Evolutionary conservation across 1,140 invertebrate genomes (phyloP), one percentile per base, ranked within the genome.

Genomic region (Caenorhabditis remanei): DNA sequence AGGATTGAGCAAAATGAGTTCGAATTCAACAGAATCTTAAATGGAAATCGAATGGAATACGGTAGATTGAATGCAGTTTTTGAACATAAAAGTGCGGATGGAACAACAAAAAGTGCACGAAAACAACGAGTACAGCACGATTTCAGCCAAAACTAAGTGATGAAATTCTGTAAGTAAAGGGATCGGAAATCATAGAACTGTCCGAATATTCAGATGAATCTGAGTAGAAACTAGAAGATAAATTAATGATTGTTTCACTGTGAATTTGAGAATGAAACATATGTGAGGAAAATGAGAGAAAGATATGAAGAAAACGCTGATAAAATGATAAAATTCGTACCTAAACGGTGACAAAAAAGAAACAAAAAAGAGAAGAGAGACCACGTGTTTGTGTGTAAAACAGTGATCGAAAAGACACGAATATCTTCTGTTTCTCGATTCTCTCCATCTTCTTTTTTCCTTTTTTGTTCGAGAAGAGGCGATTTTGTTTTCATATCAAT

Each of bases 301-400:
- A 65, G 40, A 40, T 1, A 65, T 41, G 41, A 14, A 46, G 65
- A 46, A 71, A 46, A 65, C 21, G 63, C 40, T 71, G 65, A 19
- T 16, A 46, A 71, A 71, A 43, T 48, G 67, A 75, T 75, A 75
- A 75, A 75, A 75, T 75, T 75, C 67, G 67, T 75, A 75, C 67
- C 67, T 41, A 75, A 75, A 46, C 41, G 8, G 41, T 46, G 67
- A 75, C 67, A 21, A 75, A 71, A 65, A 75, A 75, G 67, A 75
- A 46, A 48, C 67, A 75, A 75, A 67, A 41, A 48, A 75, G 32
- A 67, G 61, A 67, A 14, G 24, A 48, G 67, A 48, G 67, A 75
- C 67, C 67, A 75, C 67, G 67, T 75, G 67, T 75, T 75, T 75
- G 32, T 48, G 63, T 19, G 43, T n/a, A 46, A 46, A n/a, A 46